Conservation (phyloP, 2,113 vertebrate genomes). For the Furnarius figulus region DNA sequence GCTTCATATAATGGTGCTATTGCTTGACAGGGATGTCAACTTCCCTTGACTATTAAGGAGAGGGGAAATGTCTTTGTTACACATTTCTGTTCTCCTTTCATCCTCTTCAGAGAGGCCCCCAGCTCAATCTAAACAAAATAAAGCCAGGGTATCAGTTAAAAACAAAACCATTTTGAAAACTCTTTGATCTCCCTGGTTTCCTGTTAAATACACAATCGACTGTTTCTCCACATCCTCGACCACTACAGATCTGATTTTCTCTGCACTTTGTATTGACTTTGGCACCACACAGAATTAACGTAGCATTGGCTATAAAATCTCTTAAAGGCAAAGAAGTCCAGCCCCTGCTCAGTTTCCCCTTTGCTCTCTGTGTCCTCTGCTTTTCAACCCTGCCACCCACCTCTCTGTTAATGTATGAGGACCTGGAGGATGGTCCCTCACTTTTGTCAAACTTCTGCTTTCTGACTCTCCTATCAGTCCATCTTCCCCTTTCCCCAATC, state of each 20-base stretch:
- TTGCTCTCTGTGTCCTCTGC: not conserved
- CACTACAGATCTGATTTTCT: slow-evolving; percentile 24
- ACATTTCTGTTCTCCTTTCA: slow-evolving; percentile 42
- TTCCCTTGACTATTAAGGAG: slow-evolving; percentile 64
- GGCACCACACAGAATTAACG: not conserved
- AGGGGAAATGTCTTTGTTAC: slow-evolving; percentile 70
- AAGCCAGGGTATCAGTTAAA: slow-evolving; percentile 56
- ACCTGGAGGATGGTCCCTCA: not conserved
- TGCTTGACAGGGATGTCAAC: slow-evolving; percentile 63
- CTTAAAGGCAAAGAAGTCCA: not conserved
- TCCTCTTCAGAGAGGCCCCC: slow-evolving; percentile 51
- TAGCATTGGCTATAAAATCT: not conserved
- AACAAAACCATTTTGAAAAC: slow-evolving; percentile 52
- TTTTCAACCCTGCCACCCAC: not conserved
- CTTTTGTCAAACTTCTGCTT: not conserved
- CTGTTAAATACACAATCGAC: slow-evolving; percentile 37
- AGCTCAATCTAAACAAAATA: slow-evolving; percentile 65
- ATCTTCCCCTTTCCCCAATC: not conserved
- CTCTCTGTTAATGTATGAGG: not conserved
- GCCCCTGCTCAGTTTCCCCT: not conserved
- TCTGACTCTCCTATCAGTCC: not conserved
- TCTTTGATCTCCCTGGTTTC: slow-evolving; percentile 62
- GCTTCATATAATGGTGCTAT: slow-evolving; percentile 2
- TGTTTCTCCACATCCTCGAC: slow-evolving; percentile 18
- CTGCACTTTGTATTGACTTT: slow-evolving; percentile 15